Conservation (phyloP, 2,797 vertebrate species). For the Glyptemys insculpta region DNA sequence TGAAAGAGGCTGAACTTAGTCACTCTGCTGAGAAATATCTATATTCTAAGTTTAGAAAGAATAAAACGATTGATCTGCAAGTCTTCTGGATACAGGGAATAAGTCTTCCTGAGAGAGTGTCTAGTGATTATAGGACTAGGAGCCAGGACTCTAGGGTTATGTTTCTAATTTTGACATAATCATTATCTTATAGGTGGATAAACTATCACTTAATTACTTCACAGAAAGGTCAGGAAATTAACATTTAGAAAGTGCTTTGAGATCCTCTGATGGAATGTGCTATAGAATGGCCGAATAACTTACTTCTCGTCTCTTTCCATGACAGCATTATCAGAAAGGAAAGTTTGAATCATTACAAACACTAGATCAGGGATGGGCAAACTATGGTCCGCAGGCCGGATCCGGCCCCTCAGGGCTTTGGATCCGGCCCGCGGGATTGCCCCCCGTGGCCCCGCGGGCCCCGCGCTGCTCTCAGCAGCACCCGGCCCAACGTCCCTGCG, state of each 20-base stretch:
- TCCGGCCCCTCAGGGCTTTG: too few species aligned
- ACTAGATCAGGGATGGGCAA: not conserved
- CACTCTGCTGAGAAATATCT: not conserved
- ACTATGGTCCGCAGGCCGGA: too few species aligned
- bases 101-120: rapidly evolving
- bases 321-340: not conserved
- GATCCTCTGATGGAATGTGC: not conserved
- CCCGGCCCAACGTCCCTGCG: too few species aligned
- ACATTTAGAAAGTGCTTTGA: not conserved
- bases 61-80: not conserved
- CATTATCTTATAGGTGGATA: too few species aligned
- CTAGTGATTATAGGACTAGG: not conserved
- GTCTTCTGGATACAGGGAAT: rapidly evolving
- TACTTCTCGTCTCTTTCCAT: not conserved
- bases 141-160: not conserved
- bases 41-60: not conserved
- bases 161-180: not conserved
- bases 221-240: not conserved
- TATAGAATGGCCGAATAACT: rapidly evolving
- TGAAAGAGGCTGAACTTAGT: not conserved
- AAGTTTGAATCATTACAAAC: not conserved
- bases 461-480: too few species aligned
- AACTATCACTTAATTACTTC: not conserved
- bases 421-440: too few species aligned
- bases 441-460: too few species aligned